Conservation (phyloP, 2,888 invertebrate species). For the Torymus texanus region DNA sequence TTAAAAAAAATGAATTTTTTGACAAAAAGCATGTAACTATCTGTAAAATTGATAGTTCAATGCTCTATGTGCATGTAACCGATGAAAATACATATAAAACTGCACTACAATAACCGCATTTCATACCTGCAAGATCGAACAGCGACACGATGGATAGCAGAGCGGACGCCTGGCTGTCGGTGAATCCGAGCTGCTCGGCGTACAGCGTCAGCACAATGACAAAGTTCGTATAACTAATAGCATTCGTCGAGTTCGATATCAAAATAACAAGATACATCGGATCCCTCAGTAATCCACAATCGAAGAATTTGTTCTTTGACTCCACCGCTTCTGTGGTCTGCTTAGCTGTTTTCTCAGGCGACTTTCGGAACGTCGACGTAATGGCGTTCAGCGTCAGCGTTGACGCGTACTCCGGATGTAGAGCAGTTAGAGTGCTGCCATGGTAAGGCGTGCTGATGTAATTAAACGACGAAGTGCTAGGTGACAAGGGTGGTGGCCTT, state of each 20-base stretch:
- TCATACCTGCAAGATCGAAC: slow-evolving; percentile 84
- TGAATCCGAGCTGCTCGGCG: slow-evolving; percentile 81
- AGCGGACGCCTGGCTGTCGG: slow-evolving; percentile 83
- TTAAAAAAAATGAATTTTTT: no score
- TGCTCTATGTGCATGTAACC: no score
- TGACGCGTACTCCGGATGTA: slow-evolving; percentile 85
- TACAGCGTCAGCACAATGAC: slow-evolving; percentile 88
- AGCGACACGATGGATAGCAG: slow-evolving; percentile 88
- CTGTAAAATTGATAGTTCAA: no score
- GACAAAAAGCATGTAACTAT: no score
- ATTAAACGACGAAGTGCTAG: slow-evolving; percentile 88
- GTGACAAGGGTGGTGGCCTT: slow-evolving; percentile 79
- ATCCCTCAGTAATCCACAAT: slow-evolving; percentile 84
- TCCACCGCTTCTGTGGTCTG: slow-evolving; percentile 68
- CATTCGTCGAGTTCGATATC: slow-evolving; percentile 90
- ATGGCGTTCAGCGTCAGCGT: slow-evolving; percentile 85
- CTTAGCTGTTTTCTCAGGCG: slow-evolving; percentile 66
- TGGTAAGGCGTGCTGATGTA: slow-evolving; percentile 91
- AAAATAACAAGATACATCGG: slow-evolving; percentile 88
- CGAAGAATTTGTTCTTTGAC: slow-evolving; percentile 81
- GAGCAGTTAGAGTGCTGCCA: slow-evolving; percentile 86
- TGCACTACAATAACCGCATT: not conserved
- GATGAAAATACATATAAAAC: not conserved
- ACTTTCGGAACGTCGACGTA: slow-evolving; percentile 77
- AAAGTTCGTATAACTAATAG: slow-evolving; percentile 91